Percentiles rank a stretch among this genome's conserved stretches.
These are phyloP conservation scores for Gallinago paraguaiae DNA, from an alignment of 2,113 vertebrate genomes.

Conservation along the genomic window DNA sequence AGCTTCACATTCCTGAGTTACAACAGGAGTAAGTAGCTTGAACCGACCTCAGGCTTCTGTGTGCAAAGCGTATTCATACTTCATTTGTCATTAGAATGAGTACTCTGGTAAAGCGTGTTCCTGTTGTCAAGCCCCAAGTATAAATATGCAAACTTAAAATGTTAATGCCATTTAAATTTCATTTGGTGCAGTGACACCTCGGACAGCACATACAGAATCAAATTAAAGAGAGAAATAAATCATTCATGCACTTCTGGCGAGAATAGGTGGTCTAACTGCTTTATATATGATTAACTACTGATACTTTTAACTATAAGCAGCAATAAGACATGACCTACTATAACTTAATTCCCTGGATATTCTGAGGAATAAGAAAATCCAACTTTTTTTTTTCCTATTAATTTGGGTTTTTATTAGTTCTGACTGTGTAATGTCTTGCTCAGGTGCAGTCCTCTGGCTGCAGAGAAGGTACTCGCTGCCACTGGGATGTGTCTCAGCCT, in stretches of 20 bases:
- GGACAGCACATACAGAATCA: background rate
- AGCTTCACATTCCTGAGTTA: background rate
- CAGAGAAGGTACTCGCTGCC: rapidly evolving
- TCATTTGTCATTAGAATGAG: background rate
- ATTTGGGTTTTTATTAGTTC: background rate
- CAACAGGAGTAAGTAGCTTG: background rate
- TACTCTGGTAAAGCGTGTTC: background rate
- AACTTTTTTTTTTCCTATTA: background rate
- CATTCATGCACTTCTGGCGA: background rate
- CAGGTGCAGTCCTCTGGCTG: background rate
- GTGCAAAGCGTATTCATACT: background rate
- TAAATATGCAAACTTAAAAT: background rate
- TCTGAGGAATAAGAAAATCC: background rate
- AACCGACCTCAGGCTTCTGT: background rate
- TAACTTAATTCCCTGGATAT: background rate
- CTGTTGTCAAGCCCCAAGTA: background rate
- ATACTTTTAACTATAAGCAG: background rate
- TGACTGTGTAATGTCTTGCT: background rate
- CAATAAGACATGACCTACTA: background rate
- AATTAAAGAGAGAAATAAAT: background rate
- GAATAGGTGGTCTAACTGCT: background rate
- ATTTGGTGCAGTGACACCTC: background rate
- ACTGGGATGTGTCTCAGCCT: rapidly evolving
- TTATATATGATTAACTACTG: background rate
- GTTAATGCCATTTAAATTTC: background rate